Evolutionary conservation across 2,113 vertebrate species (phyloP).

Genomic region (Oreochromis niloticus): DNA sequence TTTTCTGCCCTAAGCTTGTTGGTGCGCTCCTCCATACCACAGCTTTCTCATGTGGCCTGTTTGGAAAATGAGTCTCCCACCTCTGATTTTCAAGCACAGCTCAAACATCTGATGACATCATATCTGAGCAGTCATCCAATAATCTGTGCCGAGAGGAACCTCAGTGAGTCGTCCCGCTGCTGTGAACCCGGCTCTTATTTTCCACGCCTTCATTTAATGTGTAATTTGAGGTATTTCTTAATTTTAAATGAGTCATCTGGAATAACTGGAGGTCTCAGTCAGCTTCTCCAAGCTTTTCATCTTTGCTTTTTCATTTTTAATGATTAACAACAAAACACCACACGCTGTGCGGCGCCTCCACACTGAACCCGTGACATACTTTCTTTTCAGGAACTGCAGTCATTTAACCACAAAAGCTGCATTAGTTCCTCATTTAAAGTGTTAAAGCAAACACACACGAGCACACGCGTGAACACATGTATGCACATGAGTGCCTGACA

Average conservation of each 20-base stretch:
- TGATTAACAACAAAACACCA: neutral
- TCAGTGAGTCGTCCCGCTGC: neutral
- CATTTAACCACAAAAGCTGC: neutral
- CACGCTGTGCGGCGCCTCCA: neutral
- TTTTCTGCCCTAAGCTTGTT: neutral
- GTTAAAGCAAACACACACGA: neutral
- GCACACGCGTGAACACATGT: neutral
- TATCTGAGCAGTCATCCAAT: neutral
- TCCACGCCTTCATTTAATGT: neutral
- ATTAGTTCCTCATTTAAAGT: neutral
- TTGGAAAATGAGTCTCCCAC: neutral
- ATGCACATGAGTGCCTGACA: neutral
- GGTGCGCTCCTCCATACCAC: neutral
- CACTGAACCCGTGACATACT: neutral
- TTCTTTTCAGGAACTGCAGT: neutral
- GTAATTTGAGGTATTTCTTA: neutral
- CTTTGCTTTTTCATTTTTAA: neutral
- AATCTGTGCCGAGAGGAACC: neutral
- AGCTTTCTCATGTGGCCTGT: neutral
- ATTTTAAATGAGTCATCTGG: neutral
- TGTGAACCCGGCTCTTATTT: neutral
- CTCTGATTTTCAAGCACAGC: neutral
- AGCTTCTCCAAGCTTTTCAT: neutral
- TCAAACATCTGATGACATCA: neutral
- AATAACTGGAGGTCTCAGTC: neutral